Evolutionary conservation across 2,888 invertebrate species (phyloP).

Genomic region (Anorthoa munda): DNA sequence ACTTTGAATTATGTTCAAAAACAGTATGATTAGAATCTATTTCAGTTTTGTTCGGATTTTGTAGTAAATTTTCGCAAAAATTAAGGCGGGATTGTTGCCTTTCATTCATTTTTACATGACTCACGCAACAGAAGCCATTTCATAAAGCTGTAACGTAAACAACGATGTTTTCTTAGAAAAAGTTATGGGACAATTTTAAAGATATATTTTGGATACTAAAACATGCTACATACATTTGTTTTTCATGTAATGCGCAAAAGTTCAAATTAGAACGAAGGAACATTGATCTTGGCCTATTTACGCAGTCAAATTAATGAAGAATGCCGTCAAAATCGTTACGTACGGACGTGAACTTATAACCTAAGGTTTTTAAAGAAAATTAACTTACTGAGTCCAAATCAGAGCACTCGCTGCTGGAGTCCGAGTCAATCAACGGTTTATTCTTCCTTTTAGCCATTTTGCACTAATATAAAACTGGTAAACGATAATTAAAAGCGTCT

Average conservation of each 20-base stretch:
- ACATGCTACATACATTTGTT: conserved; percentile 45
- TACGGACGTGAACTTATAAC: conserved; percentile 76
- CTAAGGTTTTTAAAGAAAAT: conserved; percentile 70
- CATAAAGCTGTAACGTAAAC: conserved; percentile 68
- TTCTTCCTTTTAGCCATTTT: conserved; percentile 96
- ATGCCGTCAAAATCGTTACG: conserved; percentile 80
- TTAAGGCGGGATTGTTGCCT: conserved; percentile 61
- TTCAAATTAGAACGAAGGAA: conserved; percentile 76
- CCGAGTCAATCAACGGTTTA: conserved; percentile 95
- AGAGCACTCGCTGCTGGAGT: conserved; percentile 95
- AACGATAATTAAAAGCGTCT: conserved; percentile 72
- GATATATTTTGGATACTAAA: conserved; percentile 33
- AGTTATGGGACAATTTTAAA: conserved; percentile 55
- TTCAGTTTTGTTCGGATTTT: conserved; percentile 4
- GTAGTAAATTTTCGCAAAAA: conserved; percentile 9
- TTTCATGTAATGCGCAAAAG: conserved; percentile 73
- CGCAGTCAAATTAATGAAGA: conserved; percentile 83
- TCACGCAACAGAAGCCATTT: conserved; percentile 70
- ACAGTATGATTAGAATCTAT: not conserved
- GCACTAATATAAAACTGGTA: conserved; percentile 64
- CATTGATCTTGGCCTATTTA: conserved; percentile 87
- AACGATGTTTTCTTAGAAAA: conserved; percentile 64
- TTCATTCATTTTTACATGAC: conserved; percentile 77
- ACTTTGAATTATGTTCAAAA: conserved; percentile 17
- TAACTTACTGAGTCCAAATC: conserved; percentile 96